Base-by-base conservation (phyloP, 1,140 invertebrate genomes). In the Brachionus rotundiformis region DNA sequence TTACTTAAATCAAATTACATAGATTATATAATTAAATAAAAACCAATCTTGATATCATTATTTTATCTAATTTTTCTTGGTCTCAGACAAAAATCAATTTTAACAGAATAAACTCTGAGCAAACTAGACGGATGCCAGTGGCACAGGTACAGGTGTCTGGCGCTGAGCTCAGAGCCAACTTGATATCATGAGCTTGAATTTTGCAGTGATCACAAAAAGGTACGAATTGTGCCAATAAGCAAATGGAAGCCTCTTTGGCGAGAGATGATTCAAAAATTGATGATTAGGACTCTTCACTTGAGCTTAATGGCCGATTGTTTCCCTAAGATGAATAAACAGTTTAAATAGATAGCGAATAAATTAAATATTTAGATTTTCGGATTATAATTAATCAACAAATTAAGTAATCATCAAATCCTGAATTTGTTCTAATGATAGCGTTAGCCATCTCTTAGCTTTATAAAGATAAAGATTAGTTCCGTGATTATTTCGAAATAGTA, bases 401-500 rank as follows among this genome's bases (percentile, higher is more conserved):
- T 63, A 63, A 63, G 61, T 63, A 63, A 63, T 63, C 61, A 63
- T 63, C 61, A 63, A 29, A 27, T 29, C 25, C 29, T 63, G 25
- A 63, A 29, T 63, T 29, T 29, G 25, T 63, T 63, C 61, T 63
- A 63, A 63, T 63, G 61, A 63, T 29, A 63, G 61, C 61, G 29
- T 63, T 63, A 13, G 29, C 25, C 61, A 63, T 63, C 61, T 13
- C 4, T 27, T 0, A 29, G 29, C 25, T 27, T 29, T 27, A n/a
- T n/a, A 29, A 11, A 63, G 61, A 63, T 63, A 63, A 63, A 63
- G 61, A 63, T 63, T 63, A 63, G 61, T 63, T 63, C 61, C 61
- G 61, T 29, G 61, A 63, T 63, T n/a, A n/a, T n/a, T 63, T 63
- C 25, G 27, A 63, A 63, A 63, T 33, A 63, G n/a, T 33, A 63